These are phyloP conservation scores for Cyphomyrus plagiostoma DNA, from an alignment of 2,113 vertebrate species.

Conservation along the genomic window DNA sequence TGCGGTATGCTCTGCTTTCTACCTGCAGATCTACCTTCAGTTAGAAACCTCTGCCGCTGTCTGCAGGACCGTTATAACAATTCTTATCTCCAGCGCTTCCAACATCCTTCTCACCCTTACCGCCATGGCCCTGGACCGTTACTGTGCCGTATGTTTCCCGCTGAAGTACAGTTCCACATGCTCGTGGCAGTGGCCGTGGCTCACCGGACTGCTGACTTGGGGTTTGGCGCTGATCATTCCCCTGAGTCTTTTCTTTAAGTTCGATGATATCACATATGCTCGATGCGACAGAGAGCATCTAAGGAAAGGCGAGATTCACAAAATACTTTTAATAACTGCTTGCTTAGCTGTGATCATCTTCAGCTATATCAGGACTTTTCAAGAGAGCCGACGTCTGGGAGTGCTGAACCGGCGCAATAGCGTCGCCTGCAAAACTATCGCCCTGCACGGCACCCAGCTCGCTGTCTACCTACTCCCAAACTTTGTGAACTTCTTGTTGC, in stretches of 20 bases:
- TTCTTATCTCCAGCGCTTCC: slow-evolving; percentile 57
- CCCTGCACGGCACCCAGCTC: slow-evolving; percentile 57
- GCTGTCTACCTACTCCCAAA: slow-evolving; percentile 62
- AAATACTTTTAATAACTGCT: slow-evolving; percentile 48
- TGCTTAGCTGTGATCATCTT: slow-evolving; percentile 58
- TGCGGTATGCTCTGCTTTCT: slow-evolving; percentile 54
- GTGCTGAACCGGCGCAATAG: slow-evolving; percentile 57
- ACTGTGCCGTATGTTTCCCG: slow-evolving; percentile 61
- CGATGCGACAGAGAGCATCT: slow-evolving; percentile 42
- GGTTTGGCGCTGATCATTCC: slow-evolving; percentile 50
- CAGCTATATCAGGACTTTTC: slow-evolving; percentile 57
- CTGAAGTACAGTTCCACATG: slow-evolving; percentile 50
- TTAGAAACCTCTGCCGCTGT: background rate
- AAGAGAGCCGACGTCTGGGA: slow-evolving; percentile 55
- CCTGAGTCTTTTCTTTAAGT: slow-evolving; percentile 34
- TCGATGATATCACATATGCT: too few species aligned
- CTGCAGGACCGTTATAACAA: slow-evolving; percentile 46
- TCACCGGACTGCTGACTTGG: slow-evolving; percentile 55
- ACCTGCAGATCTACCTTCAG: slow-evolving; percentile 48
- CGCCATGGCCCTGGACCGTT: slow-evolving; percentile 63
- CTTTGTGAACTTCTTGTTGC: slow-evolving; percentile 54
- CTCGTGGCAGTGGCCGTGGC: slow-evolving; percentile 49
- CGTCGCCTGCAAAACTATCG: slow-evolving; percentile 56
- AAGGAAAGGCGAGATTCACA: slow-evolving; percentile 40
- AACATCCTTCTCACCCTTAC: slow-evolving; percentile 66